phyloP scores from a whole-genome alignment of 2,797 vertebrate species.

The Lophotriccus pileatus region DNA sequence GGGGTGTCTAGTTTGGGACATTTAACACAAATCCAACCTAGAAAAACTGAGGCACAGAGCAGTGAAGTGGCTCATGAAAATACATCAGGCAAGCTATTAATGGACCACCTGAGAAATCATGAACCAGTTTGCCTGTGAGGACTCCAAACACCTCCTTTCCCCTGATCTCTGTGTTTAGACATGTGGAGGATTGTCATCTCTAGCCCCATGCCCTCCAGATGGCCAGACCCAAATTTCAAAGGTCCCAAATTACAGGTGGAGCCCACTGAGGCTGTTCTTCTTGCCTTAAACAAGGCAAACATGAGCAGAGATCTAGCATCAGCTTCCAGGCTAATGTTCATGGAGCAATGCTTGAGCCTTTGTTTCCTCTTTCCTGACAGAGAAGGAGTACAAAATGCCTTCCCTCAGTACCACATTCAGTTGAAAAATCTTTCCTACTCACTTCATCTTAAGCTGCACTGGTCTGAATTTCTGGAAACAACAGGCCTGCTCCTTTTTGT shows the following conservation, averaged over 20 bases:
- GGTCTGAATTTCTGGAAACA: not conserved
- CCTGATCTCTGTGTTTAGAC: not conserved
- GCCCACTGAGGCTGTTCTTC: not conserved
- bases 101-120: not conserved
- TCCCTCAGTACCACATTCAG: not conserved
- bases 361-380: not conserved
- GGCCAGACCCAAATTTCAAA: not conserved
- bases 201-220: not conserved
- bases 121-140: not conserved
- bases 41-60: not conserved
- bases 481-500: not conserved
- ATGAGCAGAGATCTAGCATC: not conserved
- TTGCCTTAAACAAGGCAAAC: not conserved
- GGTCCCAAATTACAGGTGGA: not conserved
- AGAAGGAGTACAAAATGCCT: not conserved
- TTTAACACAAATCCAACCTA: not conserved
- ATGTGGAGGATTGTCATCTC: not conserved
- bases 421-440: not conserved
- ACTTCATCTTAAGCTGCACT: not conserved
- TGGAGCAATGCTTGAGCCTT: not conserved
- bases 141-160: not conserved
- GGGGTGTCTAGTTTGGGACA: not conserved
- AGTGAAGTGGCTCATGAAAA: rapidly evolving
- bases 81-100: not conserved
- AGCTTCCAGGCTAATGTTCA: not conserved